These are phyloP conservation scores for Gasterosteus aculeatus DNA, from an alignment of 2,113 vertebrate genomes.

Conservation along the genomic window DNA sequence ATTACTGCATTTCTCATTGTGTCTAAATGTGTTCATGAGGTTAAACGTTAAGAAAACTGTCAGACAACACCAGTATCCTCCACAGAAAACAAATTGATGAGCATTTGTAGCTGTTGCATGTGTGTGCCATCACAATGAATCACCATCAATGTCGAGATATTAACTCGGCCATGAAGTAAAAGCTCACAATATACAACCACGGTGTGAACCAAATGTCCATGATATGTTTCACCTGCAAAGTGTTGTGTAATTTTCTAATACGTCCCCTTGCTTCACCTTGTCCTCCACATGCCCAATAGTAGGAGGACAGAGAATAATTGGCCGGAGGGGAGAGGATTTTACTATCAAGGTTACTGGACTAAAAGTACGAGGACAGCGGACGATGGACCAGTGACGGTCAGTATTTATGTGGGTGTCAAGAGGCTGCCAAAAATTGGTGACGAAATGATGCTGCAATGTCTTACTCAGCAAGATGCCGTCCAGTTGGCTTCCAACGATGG, in stretches of 20 bases:
- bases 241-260: conserved; percentile 34
- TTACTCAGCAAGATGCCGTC: conserved; percentile 75
- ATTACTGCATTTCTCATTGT: conserved; percentile 53
- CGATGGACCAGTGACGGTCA: conserved; percentile 66
- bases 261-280: conserved; percentile 51
- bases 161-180: neutral
- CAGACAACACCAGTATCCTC: conserved; percentile 40
- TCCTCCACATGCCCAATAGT: conserved; percentile 49
- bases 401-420: conserved; percentile 79
- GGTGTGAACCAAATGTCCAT: neutral
- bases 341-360: conserved; percentile 77
- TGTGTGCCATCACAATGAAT: conserved; percentile 34
- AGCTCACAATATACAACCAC: conserved; percentile 4
- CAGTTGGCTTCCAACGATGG: conserved; percentile 62
- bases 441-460: conserved; percentile 78
- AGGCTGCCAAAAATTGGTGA: conserved; percentile 78
- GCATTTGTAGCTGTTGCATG: conserved; percentile 17
- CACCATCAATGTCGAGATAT: conserved; percentile 38
- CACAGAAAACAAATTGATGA: conserved; percentile 37
- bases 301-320: conserved; percentile 28
- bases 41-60: conserved; percentile 43
- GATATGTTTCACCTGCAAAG: conserved; percentile 32
- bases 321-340: conserved; percentile 48
- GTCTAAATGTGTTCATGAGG: conserved; percentile 39
- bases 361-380: conserved; percentile 73